Percentiles rank a stretch among this genome's conserved stretches.
Conservation (phyloP, 53 echinoderm and acorn worm species). For the Antedon mediterranea region DNA sequence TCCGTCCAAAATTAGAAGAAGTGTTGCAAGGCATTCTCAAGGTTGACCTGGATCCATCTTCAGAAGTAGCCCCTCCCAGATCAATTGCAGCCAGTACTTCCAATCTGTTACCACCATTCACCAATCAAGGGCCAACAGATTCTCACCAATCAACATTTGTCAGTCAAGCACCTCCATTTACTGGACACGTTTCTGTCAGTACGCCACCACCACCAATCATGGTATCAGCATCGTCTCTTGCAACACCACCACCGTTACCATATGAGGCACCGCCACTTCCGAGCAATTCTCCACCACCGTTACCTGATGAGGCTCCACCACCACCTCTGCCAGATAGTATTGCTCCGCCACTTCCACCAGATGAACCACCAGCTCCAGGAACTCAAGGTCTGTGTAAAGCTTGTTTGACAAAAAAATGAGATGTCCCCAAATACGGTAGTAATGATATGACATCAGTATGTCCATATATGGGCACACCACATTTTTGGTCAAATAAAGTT, state of each 20-base stretch:
- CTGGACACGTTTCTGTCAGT: neutral
- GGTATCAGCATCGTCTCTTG: neutral
- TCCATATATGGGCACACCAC: too few relatives aligned
- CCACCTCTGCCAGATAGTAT: constrained; percentile 30
- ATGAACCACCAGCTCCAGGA: constrained; percentile 15
- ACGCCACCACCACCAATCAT: constrained; percentile 14
- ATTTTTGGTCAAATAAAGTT: too few relatives aligned
- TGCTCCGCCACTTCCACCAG: constrained; percentile 53
- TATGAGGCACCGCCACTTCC: constrained; percentile 12
- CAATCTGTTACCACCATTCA: neutral
- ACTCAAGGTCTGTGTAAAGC: constrained; percentile 7
- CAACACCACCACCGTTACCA: constrained; percentile 12
- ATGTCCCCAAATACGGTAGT: too few relatives aligned
- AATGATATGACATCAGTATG: too few relatives aligned
- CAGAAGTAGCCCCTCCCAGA: neutral
- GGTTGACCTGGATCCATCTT: constrained; percentile 13
- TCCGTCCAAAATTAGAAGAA: constrained; percentile 78
- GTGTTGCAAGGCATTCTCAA: constrained; percentile 47
- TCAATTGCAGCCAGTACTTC: neutral
- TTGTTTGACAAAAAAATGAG: too few relatives aligned
- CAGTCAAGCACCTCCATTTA: neutral
- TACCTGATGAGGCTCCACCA: constrained; percentile 36
- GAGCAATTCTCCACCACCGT: constrained; percentile 31
- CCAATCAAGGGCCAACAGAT: neutral
- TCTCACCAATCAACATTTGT: neutral